phyloP scores from a whole-genome alignment of 2,797 vertebrate genomes.

The Trichosurus vulpecula region DNA sequence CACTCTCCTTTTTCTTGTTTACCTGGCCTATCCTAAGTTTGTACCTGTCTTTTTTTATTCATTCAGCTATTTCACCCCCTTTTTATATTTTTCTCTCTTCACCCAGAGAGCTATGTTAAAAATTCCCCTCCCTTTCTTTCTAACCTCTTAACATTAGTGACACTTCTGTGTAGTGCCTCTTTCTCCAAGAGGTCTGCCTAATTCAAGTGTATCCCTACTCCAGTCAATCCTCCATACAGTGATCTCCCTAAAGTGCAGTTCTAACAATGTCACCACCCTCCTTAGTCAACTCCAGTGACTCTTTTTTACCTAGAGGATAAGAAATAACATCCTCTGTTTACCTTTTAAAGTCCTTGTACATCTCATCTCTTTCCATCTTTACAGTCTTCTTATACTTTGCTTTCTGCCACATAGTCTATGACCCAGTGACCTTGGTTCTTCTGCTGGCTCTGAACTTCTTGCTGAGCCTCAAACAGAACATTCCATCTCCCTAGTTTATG shows the following conservation, averaged over 20 bases:
- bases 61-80: neutral
- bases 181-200: neutral
- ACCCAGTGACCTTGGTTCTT: neutral
- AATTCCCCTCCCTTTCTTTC: neutral
- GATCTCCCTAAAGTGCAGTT: neutral
- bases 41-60: neutral
- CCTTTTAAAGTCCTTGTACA: neutral
- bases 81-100: neutral
- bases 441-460: too few relatives aligned
- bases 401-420: neutral
- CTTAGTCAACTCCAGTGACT: neutral
- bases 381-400: neutral
- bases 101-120: neutral
- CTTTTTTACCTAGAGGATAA: neutral
- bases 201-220: neutral
- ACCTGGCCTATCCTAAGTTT: neutral
- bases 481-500: too few relatives aligned
- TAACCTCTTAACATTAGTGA: neutral
- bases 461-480: too few relatives aligned
- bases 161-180: neutral
- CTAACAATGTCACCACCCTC: neutral
- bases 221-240: neutral
- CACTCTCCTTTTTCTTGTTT: neutral
- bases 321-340: neutral
- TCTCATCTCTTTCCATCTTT: neutral